Evolutionary conservation across 2,113 vertebrate genomes (phyloP).

Genomic region (Prochilodus magdalenae): DNA sequence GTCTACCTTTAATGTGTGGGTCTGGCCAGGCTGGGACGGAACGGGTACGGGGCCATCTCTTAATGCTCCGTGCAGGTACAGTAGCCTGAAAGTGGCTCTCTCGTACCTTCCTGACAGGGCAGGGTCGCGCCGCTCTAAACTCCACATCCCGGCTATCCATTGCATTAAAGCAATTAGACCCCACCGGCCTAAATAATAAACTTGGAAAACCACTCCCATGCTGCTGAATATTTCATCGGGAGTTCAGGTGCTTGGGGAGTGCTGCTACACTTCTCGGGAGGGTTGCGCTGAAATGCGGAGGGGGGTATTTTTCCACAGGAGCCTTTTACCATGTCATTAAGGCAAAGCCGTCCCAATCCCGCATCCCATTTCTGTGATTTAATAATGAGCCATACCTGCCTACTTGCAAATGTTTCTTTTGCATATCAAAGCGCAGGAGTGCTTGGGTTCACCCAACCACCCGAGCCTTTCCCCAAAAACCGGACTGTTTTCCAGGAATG

Average conservation of each 20-base stretch:
- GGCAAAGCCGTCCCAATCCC: constrained; percentile 70
- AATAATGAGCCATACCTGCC: constrained; percentile 78
- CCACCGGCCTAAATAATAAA: constrained; percentile 79
- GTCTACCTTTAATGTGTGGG: constrained; percentile 65
- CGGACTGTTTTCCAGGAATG: constrained; percentile 46
- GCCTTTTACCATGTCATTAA: constrained; percentile 77
- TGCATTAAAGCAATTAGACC: constrained; percentile 81
- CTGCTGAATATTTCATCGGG: constrained; percentile 80
- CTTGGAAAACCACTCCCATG: constrained; percentile 70
- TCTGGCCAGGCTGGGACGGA: constrained; percentile 39
- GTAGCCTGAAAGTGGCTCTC: constrained; percentile 58
- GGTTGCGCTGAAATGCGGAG: constrained; percentile 73
- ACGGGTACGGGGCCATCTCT: constrained; percentile 45
- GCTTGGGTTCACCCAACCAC: constrained; percentile 50
- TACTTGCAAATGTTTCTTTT: constrained; percentile 64
- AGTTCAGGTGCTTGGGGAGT: constrained; percentile 78
- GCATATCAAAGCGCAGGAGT: constrained; percentile 49
- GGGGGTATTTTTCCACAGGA: constrained; percentile 74
- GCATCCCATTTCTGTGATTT: constrained; percentile 65
- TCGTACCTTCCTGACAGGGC: constrained; percentile 22
- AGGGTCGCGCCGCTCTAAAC: constrained; percentile 56
- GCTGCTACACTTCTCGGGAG: constrained; percentile 67
- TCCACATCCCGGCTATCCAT: constrained; percentile 62
- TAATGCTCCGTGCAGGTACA: constrained; percentile 48
- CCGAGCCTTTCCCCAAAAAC: constrained; percentile 42